phyloP scores from a whole-genome alignment of 2,113 vertebrate species.

The Pholis gunnellus region DNA sequence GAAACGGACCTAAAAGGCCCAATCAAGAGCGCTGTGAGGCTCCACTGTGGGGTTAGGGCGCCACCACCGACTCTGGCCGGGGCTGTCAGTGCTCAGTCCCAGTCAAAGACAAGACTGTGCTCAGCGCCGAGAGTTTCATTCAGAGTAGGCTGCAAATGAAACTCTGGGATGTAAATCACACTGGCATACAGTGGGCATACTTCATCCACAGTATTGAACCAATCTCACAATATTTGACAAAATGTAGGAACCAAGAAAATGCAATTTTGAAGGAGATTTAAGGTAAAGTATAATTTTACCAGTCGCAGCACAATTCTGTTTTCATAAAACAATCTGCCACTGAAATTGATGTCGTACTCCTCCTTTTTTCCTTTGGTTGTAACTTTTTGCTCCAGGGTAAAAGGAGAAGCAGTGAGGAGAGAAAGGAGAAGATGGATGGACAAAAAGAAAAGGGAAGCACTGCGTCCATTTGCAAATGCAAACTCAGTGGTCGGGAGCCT shows the following conservation, averaged over 20 bases:
- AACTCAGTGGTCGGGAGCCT: background rate
- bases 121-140: background rate
- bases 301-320: background rate
- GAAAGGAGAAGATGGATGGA: background rate
- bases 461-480: constrained; percentile 26
- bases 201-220: background rate
- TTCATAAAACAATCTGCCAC: background rate
- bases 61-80: constrained; percentile 55
- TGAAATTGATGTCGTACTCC: background rate
- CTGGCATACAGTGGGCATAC: background rate
- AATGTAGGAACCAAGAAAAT: background rate
- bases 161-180: background rate
- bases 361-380: background rate
- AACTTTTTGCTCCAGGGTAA: background rate
- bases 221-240: background rate
- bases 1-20: constrained; percentile 78
- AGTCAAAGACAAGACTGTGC: background rate
- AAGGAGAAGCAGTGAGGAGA: background rate
- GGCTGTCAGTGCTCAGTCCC: constrained; percentile 5
- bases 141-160: background rate
- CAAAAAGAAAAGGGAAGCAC: background rate
- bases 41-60: constrained; percentile 60
- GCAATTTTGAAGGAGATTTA: background rate
- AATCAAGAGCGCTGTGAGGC: constrained; percentile 31
- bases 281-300: background rate